phyloP scores from a whole-genome alignment of 1,140 invertebrate species.

The Drosophila tropicalis region DNA sequence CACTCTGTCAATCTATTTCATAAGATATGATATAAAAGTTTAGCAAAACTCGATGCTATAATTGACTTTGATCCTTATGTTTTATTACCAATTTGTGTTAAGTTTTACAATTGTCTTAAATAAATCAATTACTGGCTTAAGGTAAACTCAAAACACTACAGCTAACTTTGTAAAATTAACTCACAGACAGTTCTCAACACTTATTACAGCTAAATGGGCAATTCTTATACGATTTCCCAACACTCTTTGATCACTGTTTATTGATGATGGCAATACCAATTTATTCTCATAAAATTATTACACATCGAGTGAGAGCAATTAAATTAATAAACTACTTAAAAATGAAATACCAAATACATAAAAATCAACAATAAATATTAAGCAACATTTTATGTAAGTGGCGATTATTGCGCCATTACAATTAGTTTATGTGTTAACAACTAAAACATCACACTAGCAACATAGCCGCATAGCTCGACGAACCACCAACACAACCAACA shows the following conservation, averaged over 20 bases:
- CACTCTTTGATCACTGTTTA: constrained; percentile 14
- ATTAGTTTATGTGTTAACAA: constrained; percentile 57
- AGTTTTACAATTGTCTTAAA: too few species aligned
- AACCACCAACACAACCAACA: constrained; percentile 18
- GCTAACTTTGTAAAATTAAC: not conserved
- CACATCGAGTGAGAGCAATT: constrained; percentile 21
- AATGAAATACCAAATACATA: constrained; percentile 38
- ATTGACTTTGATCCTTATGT: too few species aligned
- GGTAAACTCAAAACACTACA: too few species aligned
- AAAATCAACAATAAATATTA: constrained; percentile 64
- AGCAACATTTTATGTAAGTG: constrained; percentile 73
- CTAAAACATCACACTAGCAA: constrained; percentile 12
- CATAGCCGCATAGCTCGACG: not conserved
- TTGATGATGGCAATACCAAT: not conserved
- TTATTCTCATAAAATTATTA: not conserved
- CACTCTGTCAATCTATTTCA: too few species aligned
- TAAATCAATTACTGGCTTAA: too few species aligned
- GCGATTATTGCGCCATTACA: constrained; percentile 71
- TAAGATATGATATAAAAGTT: too few species aligned
- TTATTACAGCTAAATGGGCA: not conserved
- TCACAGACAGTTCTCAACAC: not conserved
- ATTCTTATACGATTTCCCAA: not conserved
- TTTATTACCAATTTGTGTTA: too few species aligned
- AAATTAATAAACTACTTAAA: constrained; percentile 54
- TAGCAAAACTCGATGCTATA: too few species aligned